Evolutionary conservation across 2,888 invertebrate species (phyloP), one percentile per base, ranked within the genome.

Genomic region (Lumbricus terrestris): DNA sequence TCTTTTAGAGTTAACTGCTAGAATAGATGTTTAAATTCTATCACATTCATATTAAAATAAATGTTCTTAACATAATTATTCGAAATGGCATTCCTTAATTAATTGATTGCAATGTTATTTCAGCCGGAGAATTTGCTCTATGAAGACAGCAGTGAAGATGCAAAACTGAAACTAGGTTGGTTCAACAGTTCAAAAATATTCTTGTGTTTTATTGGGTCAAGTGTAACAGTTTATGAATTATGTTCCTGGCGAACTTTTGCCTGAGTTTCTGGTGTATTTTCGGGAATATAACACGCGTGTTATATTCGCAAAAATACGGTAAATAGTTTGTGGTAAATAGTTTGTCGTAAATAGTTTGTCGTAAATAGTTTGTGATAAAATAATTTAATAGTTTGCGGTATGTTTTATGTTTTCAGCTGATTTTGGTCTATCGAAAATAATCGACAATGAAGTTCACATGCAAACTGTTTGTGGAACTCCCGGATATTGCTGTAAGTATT

Each of bases 381-480:
- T n/a, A n/a, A n/a, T n/a, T n/a, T n/a, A n/a, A n/a, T n/a, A n/a
- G n/a, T n/a, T n/a, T n/a, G n/a, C n/a, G n/a, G n/a, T 69, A 69
- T 69, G 89, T 89, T 34, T 69, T 54, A 83, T 88, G 89, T 23
- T 93, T 93, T 54, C 92, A 95, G 95, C 95, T 91, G 96, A 96
- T 92, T 95, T 96, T 93, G 96, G 95, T n/a, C 94, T 96, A 90
- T 95, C 95, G 33, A 95, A 95, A 92, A 94, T 95, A n/a, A 92
- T 95, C 20, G 93, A 93, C 40, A 93, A 94, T 35, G 93, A 95
- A 47, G 93, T 94, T n/a, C 93, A 94, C 54, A 95, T 95, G 93
- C 93, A 93, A 91, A 95, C 95, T n/a, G 95, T 95, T 18, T 95
- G 95, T 93, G 95, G 95, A 33, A 95, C 95, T 3, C 95, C 95